Percentiles rank a stretch among this genome's conserved stretches.
Evolutionary conservation across 1,140 invertebrate species (phyloP).

Genomic region (Atopsyche davidsoni): DNA sequence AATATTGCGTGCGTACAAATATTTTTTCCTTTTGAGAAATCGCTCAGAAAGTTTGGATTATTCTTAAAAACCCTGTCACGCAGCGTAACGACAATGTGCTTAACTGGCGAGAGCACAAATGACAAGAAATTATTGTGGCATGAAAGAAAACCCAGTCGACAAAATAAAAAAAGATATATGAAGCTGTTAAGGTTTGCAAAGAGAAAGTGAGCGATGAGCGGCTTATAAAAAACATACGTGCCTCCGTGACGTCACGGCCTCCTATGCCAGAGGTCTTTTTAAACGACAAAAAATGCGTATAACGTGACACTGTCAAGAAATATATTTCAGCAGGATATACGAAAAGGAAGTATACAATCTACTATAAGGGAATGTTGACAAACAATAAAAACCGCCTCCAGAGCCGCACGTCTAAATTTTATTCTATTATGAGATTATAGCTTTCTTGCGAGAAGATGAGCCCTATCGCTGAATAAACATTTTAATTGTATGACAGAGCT

Average conservation of each 20-base stretch:
- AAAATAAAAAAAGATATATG: constrained; percentile 24
- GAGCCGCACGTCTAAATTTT: too few relatives aligned
- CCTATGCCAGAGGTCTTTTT: constrained; percentile 20
- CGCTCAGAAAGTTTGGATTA: not conserved
- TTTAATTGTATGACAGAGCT: too few relatives aligned
- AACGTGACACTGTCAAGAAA: constrained; percentile 23
- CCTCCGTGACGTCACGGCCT: constrained; percentile 22
- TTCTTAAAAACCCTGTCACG: constrained; percentile 12
- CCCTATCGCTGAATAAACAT: too few relatives aligned
- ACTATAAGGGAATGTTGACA: constrained; percentile 18
- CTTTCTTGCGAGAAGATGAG: too few relatives aligned
- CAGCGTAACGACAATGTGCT: constrained; percentile 10
- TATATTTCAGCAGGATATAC: constrained; percentile 8
- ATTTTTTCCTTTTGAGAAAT: not conserved
- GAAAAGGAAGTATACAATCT: constrained; percentile 6
- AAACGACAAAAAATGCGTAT: constrained; percentile 25
- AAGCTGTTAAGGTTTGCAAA: constrained; percentile 22
- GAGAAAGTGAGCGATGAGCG: constrained; percentile 22
- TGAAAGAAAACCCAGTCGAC: constrained; percentile 19
- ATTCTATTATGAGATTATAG: too few relatives aligned
- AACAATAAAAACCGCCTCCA: too few relatives aligned
- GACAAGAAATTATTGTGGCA: constrained; percentile 27
- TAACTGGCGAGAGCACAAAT: constrained; percentile 20
- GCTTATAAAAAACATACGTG: constrained; percentile 28
- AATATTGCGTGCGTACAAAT: too few relatives aligned